These are phyloP conservation scores for Dioctria rufipes DNA, from an alignment of 2,888 invertebrate genomes.

Conservation along the genomic window DNA sequence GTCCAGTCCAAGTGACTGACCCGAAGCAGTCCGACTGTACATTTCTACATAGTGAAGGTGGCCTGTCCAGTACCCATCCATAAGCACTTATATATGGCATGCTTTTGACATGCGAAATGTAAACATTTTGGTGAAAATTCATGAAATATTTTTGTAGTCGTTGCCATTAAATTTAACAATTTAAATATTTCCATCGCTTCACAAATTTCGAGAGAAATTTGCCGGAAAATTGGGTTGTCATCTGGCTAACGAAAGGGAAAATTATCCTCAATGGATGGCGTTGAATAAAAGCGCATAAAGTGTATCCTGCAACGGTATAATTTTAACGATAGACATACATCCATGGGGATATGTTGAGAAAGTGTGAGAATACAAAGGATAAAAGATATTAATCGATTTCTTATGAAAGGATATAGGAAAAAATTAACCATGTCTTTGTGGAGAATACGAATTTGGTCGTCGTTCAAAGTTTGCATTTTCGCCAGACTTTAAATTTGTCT, in stretches of 20 bases:
- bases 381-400: background rate
- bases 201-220: slow-evolving; percentile 56
- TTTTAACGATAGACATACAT: background rate
- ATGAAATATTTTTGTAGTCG: slow-evolving; percentile 36
- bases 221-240: slow-evolving; percentile 58
- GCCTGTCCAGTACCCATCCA: background rate
- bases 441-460: too few relatives aligned
- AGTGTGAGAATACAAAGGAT: background rate
- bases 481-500: too few relatives aligned
- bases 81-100: background rate
- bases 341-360: background rate
- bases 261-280: slow-evolving; percentile 46
- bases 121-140: slow-evolving; percentile 43
- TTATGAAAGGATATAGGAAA: background rate
- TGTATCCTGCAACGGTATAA: background rate
- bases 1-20: background rate
- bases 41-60: background rate
- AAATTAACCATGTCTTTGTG: too few relatives aligned
- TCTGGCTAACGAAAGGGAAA: slow-evolving; percentile 57
- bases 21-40: background rate
- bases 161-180: slow-evolving; percentile 50
- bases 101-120: slow-evolving; percentile 2
- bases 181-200: slow-evolving; percentile 47
- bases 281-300: slow-evolving; percentile 13
- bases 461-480: too few relatives aligned